Conservation (phyloP, 2,888 invertebrate genomes). For the Proisotoma minuta region DNA sequence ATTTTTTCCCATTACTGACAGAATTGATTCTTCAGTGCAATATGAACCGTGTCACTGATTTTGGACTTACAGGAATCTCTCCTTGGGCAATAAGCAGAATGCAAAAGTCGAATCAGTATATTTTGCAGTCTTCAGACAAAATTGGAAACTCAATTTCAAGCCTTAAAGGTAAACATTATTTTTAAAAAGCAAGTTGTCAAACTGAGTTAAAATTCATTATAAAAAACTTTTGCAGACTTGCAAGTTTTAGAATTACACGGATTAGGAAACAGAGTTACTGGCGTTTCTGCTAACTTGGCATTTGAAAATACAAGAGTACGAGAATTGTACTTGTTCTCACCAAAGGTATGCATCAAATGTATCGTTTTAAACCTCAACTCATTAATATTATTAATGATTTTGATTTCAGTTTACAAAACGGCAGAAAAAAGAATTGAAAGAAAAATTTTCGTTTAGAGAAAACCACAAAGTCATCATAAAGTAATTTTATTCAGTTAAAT, state of each 20-base stretch:
- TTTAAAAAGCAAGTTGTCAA: neutral
- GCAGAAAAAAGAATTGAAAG: neutral
- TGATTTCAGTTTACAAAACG: neutral
- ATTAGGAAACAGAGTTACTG: neutral
- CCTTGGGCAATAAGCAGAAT: neutral
- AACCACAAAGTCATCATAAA: neutral
- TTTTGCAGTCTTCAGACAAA: neutral
- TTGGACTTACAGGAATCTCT: neutral
- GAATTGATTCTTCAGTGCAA: constrained; percentile 2
- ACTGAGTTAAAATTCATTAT: neutral
- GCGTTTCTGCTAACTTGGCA: neutral
- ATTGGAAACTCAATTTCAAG: neutral
- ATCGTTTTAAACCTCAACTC: neutral
- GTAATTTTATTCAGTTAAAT: neutral
- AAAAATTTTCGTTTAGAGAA: neutral
- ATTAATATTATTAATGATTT: neutral
- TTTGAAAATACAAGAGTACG: neutral
- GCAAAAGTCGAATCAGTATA: neutral
- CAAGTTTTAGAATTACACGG: constrained; percentile 1
- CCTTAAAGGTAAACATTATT: neutral
- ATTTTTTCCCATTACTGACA: neutral
- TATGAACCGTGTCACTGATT: neutral
- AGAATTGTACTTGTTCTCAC: constrained; percentile 2
- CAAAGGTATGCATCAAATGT: neutral
- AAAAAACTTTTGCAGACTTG: neutral